Evolutionary conservation across 2,888 invertebrate species (phyloP), one percentile per base, ranked within the genome.

Genomic region (Zaprionus obscuricornis): DNA sequence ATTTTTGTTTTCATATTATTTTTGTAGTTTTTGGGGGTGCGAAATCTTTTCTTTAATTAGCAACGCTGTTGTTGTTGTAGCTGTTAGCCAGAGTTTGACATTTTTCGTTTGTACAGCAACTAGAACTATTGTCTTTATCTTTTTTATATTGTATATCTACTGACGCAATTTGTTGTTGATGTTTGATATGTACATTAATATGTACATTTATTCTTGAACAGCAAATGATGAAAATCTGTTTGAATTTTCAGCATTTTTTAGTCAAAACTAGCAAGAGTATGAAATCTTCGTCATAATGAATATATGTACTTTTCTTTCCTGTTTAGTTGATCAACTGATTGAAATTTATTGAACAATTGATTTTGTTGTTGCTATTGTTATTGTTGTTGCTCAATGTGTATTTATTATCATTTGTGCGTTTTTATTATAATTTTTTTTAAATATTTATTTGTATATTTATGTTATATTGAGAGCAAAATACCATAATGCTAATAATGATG

Each of bases 11-110:
- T 26, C 11, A 27, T 46, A 33, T 18, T 18, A 18, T 40, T 42
- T 22, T 10, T 8, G 18, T 24, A 43, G 18, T 29, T 64, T 49
- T 59, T 37, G 56, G 62, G 65, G 57, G 64, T 66, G 72, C 47
- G 58, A 63, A 59, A 58, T 72, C 43, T 57, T 74, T 51, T 62
- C 46, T 46, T 74, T 73, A 69, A 69, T 74, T 73, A 73, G 51
- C 42, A 54, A 22, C 11, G 45, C 22, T 51, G 66, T 73, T 66
- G 31, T 29, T 45, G 42, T 34, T 17, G 59, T 65, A 65, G 11
- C 63, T 64, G 50, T 55, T 59, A 11, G 50, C 18, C 47, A 36
- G 46, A 52, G 51, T 60, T 65, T 72, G 73, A 73, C 73, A 72
- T 73, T 72, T 72, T 14, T 11, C 18, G 31, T 31, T 43, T 31